Evolutionary conservation across 92 coral and sea anemone genomes (phyloP), one percentile per base, ranked within the genome.

Genomic region (Metridium senile): DNA sequence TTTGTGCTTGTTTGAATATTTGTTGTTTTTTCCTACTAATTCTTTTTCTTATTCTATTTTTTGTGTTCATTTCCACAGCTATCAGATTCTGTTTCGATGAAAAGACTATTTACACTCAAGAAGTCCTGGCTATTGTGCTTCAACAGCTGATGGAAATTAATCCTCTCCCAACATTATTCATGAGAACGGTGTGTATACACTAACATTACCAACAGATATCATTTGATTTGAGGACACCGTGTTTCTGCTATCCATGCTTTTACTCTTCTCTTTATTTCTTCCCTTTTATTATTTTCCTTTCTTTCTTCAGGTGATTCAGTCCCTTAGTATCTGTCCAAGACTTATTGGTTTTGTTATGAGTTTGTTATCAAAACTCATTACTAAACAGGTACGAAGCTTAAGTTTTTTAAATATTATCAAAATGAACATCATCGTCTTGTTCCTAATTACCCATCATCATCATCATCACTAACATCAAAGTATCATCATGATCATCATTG

Each of bases 61-160:
- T n/a, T n/a, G n/a, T n/a, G n/a, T n/a, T n/a, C n/a, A n/a, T n/a
- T n/a, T n/a, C n/a, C n/a, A n/a, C n/a, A 96, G 99, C 99, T 26
- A 93, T 94, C 77, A 88, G 97, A 68, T 78, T 93, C 81, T 96
- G 99, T 83, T 96, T 96, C 52, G 99, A 94, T 8, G 99, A 96
- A 82, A 96, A 93, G 75, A 93, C 99, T 26, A 96, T 96, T 76
- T 96, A 96, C 92, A 93, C 99, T 30, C 99, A 96, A 75, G 99
- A 96, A 72, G 99, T 96, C 33, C 49, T 96, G 66, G 99, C 98
- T 1, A 93, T 96, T 56, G 99, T 96, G 27, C 84, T 96, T 21
- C 99, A 96, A 43, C 99, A 96, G 70, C 76, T 96, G 84, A 93
- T 96, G 99, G 99, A 96, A 61, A 76, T 93, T 74, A 93, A 87